These are phyloP conservation scores for Erebia palarica DNA, from an alignment of 2,888 invertebrate genomes.

Conservation along the genomic window DNA sequence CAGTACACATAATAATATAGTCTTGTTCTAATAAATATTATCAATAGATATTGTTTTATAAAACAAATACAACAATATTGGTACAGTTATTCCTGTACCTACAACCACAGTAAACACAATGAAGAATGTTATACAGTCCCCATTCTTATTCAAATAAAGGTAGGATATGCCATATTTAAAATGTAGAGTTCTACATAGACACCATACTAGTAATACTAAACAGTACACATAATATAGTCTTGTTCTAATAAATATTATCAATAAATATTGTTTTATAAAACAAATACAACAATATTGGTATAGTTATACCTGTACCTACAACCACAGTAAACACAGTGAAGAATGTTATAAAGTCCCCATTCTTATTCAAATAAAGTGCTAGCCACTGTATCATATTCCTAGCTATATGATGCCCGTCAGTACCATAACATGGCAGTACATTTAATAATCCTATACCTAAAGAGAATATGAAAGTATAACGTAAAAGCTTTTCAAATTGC, in stretches of 20 bases:
- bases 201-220: not conserved
- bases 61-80: conserved; percentile 81
- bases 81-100: conserved; percentile 88
- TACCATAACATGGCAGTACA: conserved; percentile 94
- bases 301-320: conserved; percentile 88
- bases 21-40: conserved; percentile 43
- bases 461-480: conserved; percentile 93
- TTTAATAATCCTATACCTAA: conserved; percentile 95
- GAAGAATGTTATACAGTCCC: conserved; percentile 74
- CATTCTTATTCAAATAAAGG: conserved; percentile 82
- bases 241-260: conserved; percentile 47
- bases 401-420: conserved; percentile 96
- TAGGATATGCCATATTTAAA: no score
- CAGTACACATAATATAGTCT: not conserved
- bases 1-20: not conserved
- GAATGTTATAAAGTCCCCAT: conserved; percentile 79
- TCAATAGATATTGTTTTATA: conserved; percentile 65
- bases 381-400: conserved; percentile 85
- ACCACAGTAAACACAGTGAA: conserved; percentile 85
- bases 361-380: conserved; percentile 82
- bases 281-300: conserved; percentile 82
- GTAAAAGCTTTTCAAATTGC: conserved; percentile 87
- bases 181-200: not conserved
- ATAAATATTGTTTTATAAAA: conserved; percentile 68
- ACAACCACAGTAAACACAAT: conserved; percentile 86